Evolutionary conservation across 2,797 vertebrate species (phyloP).

Genomic region (Lepus townsendii): DNA sequence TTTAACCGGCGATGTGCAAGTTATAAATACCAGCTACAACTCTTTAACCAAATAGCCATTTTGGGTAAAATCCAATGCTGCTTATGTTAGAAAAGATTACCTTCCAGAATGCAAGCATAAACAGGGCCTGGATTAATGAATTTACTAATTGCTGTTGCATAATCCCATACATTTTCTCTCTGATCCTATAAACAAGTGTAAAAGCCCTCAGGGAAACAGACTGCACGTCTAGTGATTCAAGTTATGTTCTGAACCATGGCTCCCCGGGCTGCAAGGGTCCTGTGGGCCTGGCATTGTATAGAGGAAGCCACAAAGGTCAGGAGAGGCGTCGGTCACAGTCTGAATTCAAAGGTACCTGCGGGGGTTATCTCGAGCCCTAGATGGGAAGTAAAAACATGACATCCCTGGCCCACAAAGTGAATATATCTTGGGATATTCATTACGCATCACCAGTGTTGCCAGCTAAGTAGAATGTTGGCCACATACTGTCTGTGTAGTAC

Average conservation of each 20-base stretch:
- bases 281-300: neutral
- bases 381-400: neutral
- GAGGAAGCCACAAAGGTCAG: neutral
- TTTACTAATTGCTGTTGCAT: neutral
- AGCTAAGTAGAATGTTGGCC: constrained; percentile 21
- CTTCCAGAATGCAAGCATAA: neutral
- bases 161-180: neutral
- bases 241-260: neutral
- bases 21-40: neutral
- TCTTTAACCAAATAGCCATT: neutral
- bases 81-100: neutral
- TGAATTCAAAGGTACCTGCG: neutral
- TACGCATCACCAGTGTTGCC: neutral
- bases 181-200: neutral
- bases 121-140: neutral
- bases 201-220: neutral
- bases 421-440: neutral
- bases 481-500: neutral
- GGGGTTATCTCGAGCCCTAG: too few species aligned
- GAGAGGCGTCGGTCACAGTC: neutral
- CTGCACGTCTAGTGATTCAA: neutral
- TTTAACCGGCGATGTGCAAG: neutral
- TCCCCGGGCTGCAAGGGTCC: neutral
- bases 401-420: neutral
- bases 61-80: neutral